These are phyloP conservation scores for Simalia tracyae DNA, from an alignment of 2,797 vertebrate species.

Conservation along the genomic window DNA sequence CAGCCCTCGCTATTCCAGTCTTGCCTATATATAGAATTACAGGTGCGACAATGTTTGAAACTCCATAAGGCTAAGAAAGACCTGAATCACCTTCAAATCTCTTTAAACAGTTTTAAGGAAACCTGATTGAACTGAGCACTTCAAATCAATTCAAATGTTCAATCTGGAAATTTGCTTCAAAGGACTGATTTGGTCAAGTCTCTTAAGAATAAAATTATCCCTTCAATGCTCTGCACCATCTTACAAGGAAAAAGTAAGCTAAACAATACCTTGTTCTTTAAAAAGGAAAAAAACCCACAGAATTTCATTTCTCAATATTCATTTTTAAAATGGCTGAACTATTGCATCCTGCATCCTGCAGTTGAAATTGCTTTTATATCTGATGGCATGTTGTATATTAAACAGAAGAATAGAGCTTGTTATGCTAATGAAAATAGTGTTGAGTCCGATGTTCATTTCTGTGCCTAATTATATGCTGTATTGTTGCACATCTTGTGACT, in stretches of 20 bases:
- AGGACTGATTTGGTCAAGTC: too few relatives aligned
- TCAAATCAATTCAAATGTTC: too few relatives aligned
- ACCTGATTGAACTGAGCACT: too few relatives aligned
- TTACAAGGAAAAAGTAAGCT: not conserved
- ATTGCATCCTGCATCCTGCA: constrained; percentile 3
- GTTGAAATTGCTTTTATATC: constrained; percentile 42
- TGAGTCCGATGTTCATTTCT: constrained; percentile 30
- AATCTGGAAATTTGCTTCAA: too few relatives aligned
- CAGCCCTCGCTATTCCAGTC: too few relatives aligned
- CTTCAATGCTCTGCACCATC: too few relatives aligned
- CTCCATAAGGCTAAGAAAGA: too few relatives aligned
- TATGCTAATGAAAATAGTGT: constrained; percentile 31
- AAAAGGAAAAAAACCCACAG: not conserved
- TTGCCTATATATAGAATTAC: too few relatives aligned
- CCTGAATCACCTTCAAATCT: too few relatives aligned
- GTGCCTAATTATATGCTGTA: constrained; percentile 21
- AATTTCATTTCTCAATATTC: constrained; percentile 17
- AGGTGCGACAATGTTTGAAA: too few relatives aligned
- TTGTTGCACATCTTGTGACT: constrained; percentile 21
- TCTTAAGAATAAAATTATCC: too few relatives aligned
- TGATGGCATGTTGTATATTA: constrained; percentile 23
- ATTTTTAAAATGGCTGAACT: constrained; percentile 7
- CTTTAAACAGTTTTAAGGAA: too few relatives aligned
- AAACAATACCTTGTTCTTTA: not conserved
- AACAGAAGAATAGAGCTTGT: constrained; percentile 33